Conservation (phyloP, 2,888 invertebrate species). For the Spodoptera exigua region DNA sequence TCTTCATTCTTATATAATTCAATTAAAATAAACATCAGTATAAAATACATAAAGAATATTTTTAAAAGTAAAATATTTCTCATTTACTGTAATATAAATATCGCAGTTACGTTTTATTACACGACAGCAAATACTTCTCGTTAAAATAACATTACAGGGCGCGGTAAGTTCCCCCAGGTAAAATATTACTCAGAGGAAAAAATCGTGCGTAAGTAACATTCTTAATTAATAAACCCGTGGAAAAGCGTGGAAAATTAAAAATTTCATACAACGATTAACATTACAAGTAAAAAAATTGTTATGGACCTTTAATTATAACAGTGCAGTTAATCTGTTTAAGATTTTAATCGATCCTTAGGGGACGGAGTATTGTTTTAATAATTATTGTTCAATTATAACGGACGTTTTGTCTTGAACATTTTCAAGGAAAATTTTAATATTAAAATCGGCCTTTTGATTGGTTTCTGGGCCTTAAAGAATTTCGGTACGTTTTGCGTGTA, state of each 20-base stretch:
- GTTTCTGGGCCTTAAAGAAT: conserved; percentile 4
- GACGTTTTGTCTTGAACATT: conserved; percentile 11
- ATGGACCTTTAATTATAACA: conserved; percentile 37
- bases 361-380: conserved; percentile 5
- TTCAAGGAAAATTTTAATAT: conserved; percentile 9
- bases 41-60: no score
- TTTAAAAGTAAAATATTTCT: conserved; percentile 1
- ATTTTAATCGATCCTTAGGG: conserved; percentile 56
- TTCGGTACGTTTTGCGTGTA: conserved; percentile 9
- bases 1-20: no score
- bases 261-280: conserved; percentile 48
- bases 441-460: conserved; percentile 6
- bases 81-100: conserved; percentile 6
- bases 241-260: conserved; percentile 46
- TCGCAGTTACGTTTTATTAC: conserved; percentile 8
- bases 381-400: conserved; percentile 26
- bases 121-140: conserved; percentile 25
- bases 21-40: not conserved
- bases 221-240: conserved; percentile 49
- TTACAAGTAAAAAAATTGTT: conserved; percentile 50
- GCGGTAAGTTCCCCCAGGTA: conserved; percentile 30
- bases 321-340: conserved; percentile 45
- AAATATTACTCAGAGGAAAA: conserved; percentile 27
- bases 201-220: conserved; percentile 46
- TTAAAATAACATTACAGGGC: conserved; percentile 44